Base-by-base conservation (phyloP, 53 echinoderm and acorn worm genomes). In the Crossaster papposus region DNA sequence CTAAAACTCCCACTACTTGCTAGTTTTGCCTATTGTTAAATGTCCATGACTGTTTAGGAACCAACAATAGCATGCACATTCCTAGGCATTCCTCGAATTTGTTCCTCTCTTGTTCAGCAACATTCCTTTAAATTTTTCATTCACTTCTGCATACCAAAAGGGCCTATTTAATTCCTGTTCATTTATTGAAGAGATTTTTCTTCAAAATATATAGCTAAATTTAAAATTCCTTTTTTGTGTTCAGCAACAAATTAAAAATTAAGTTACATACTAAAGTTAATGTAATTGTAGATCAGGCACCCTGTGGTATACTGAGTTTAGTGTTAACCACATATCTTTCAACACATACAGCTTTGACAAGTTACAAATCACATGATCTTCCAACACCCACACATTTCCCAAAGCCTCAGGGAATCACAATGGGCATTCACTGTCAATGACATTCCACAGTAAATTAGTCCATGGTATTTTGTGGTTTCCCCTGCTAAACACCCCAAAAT, bases 71-170 rank as follows among this genome's bases (percentile, higher is more conserved):
- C 30, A 0, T 0, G 28, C 51, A 50, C 30, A 8, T 22, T 58
- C 36, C 81, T 64, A 18, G 11, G 30, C 30, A 81, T 81, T 64
- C 81, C 81, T 17, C 18, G 33, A 63, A 58, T 58, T 81, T 34
- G 18, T 11, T 28, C 5, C 35, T 8, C 64, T 34, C 20, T 81
- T 81, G 81, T 81, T 81, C 55, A 50, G 51, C 58, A 22, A 52
- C 55, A 55, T 63, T 34, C 81, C 62, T 81, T 10, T 1, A 2
- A 23, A 2, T 81, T 24, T 81, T 63, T 20, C 20, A 14, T 35
- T 13, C 2, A 80, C 55, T 81, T 58, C 24, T 54, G 8, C 58
- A 54, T 30, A 24, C 3, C 31, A 51, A 32, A 14, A 29, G 15
- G 58, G 58, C 22, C 58, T 18, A 18, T 55, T 55, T 58, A 18